phyloP scores from a whole-genome alignment of 2,888 invertebrate species.

The Monochamus alternatus region DNA sequence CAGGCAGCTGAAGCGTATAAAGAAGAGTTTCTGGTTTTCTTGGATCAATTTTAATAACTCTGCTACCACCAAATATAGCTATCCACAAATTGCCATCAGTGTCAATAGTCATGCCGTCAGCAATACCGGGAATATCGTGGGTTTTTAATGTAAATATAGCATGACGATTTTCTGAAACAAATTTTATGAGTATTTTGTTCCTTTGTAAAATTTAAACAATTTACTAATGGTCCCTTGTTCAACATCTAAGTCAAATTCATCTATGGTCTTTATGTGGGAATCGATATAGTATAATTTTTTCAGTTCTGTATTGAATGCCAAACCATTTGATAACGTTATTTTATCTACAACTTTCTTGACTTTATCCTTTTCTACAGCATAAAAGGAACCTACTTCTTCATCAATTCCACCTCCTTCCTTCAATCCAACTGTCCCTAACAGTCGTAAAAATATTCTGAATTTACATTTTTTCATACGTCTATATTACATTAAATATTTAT shows the following conservation, averaged over 20 bases:
- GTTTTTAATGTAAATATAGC: conserved; percentile 74
- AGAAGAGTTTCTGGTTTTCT: conserved; percentile 73
- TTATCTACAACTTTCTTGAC: conserved; percentile 53
- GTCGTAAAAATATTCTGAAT: background rate
- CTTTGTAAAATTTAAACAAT: conserved; percentile 20
- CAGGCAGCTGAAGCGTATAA: conserved; percentile 77
- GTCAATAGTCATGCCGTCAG: conserved; percentile 87
- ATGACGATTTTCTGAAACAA: conserved; percentile 74
- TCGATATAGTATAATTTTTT: conserved; percentile 85
- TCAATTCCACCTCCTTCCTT: conserved; percentile 50
- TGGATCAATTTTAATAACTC: conserved; percentile 76
- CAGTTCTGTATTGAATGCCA: conserved; percentile 81
- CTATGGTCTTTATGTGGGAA: conserved; percentile 77
- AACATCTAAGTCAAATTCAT: conserved; percentile 78
- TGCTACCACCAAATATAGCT: conserved; percentile 81
- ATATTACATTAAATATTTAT: too few relatives aligned
- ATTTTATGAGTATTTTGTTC: background rate
- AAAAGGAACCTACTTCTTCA: conserved; percentile 55
- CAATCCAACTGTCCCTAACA: conserved; percentile 62
- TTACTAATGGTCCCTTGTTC: conserved; percentile 71
- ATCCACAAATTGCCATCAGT: conserved; percentile 85
- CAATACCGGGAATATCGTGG: conserved; percentile 55
- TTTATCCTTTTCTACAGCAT: conserved; percentile 52
- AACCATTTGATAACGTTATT: conserved; percentile 75
- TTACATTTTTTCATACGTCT: too few relatives aligned